Evolutionary conservation across 1,140 invertebrate genomes (phyloP), one percentile per base, ranked within the genome.

Genomic region (Cydia pomonella): DNA sequence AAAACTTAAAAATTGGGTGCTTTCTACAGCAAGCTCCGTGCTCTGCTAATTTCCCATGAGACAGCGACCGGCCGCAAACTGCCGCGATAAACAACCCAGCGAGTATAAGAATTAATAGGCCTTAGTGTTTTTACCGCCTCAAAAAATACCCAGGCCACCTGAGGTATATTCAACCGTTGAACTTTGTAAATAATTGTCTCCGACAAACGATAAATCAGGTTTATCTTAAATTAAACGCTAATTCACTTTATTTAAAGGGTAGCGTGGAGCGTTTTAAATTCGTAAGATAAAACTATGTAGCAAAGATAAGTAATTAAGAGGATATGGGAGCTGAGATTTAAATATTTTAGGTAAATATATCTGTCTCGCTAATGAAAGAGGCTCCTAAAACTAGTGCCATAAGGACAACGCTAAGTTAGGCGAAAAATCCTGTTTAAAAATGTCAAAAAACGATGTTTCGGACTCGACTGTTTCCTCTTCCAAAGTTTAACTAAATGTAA

Each of bases 41-140:
- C 29, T 78, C 80, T 75, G 72, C 78, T 87, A 85, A 87, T 87
- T 87, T 87, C 85, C 85, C 85, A 73, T 41, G 85, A 85, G 83
- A 76, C 83, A 72, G 76, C 77, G 64, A 78, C 76, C 75, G 59
- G 71, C 79, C 82, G 82, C 82, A 80, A 83, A 84, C 83, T 80
- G 82, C 80, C 44, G 75, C 81, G 73, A 83, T 85, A 85, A 84
- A 87, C 80, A 85, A 84, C 80, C 78, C 41, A 79, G 38, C 10
- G 62, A 44, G 69, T 63, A 41, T 53, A 73, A 74, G 71, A 73
- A 78, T 78, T 78, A 78, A 75, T 78, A 78, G 74, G 74, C 64
- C 50, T 71, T 72, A 75, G 77, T 71, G 53, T 62, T 77, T 77
- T 74, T 73, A 25, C 41, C 59, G 29, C 44, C 75, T 84, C 83